Base-by-base conservation (phyloP, 2,797 vertebrate species). In the Orientallactaga sibirica region DNA sequence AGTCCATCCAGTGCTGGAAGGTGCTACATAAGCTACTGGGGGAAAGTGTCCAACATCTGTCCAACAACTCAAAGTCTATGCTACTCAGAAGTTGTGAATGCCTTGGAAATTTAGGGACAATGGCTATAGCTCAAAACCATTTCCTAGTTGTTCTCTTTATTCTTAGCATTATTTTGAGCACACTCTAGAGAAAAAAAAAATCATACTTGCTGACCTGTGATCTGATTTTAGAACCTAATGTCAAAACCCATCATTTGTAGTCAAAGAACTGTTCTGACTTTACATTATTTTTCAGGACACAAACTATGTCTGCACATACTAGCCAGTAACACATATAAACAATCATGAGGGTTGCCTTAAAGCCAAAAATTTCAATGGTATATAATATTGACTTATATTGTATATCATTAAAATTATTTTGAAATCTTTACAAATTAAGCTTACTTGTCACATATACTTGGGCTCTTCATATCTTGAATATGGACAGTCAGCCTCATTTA, bases 231-330 rank as follows among this genome's bases (percentile, higher is more conserved):
- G 33, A 78, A 48, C 48, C 0, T 15, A 71, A 62, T 78, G 52
- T 92, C 90, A 78, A 71, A 78, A 58, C 55, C 62, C 84, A 84
- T 61, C 11, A 27, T 78, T 62, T 61, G 64, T 52, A 62, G n/a
- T 84, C 4, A 85, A 77, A 86, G 10, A 62, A 48, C 29, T 71
- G 15, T 20, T 16, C 66, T 64, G 37, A 71, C 62, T 18, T 43
- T 70, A 25, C 4, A 15, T 19, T 73, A 20, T 12, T 24, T 71
- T 41, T 78, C 27, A 29, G 16, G 43, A 78, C 64, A n/a, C 27
- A 37, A 66, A 61, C 41, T 9, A 64, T 29, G 62, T 37, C 66
- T 85, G 25, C 15, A 58, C 14, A 33, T 52, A 64, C 18, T 64
- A 29, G 16, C 37, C 55, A 27, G 19, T 29, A 70, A 37, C 55